Evolutionary conservation across 64 coral and sea anemone species (phyloP), one percentile per base, ranked within the genome.

Genomic region (Stichodactyla mertensii): DNA sequence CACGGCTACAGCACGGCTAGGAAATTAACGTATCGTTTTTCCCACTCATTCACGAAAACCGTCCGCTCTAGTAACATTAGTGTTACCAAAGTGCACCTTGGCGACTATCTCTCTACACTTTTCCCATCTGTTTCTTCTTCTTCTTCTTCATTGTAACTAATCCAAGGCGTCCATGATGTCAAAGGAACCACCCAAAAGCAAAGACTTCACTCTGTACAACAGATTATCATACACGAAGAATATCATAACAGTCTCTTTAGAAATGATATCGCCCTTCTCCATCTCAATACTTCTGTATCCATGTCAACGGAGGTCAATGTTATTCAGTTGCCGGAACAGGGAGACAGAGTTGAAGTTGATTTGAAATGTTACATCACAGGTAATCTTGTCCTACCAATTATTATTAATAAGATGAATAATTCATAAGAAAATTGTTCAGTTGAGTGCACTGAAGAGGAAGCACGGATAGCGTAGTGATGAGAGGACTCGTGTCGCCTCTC

Each of bases 331-430:
- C 91, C 91, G 51, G 52, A 14, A 52, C 11, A 9, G 6, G 62
- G 55, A 54, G 79, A 53, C 16, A 85, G 69, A 51, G 36, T 88
- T 62, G 23, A 16, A 9, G 52, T 53, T 23, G 86, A 86, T 51
- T 22, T 55, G 10, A 18, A 31, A 2, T 92, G 91, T 22, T 92
- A 79, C 18, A 88, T 92, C 22, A 90, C 88, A 91, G 92, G 92
- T 94, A 22, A 15, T 64, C 11, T 64, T 1, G 61, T 64, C 61
- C 31, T 36, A 36, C 31, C 31, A 36, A 36, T 36, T 1, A 36
- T 36, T 36, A 36, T 36, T 36, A 36, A 36, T 36, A 36, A 36
- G 31, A 36, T 36, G 31, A 36, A 36, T 36, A 36, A 36, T 36
- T 36, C 0, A 36, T 36, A 2, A 36, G 31, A 36, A 36, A n/a